A percentile compares a stretch with the other conserved stretches of the same genome.
Conservation (phyloP, 2,797 vertebrate genomes). For the Lagocephalus sceleratus region DNA sequence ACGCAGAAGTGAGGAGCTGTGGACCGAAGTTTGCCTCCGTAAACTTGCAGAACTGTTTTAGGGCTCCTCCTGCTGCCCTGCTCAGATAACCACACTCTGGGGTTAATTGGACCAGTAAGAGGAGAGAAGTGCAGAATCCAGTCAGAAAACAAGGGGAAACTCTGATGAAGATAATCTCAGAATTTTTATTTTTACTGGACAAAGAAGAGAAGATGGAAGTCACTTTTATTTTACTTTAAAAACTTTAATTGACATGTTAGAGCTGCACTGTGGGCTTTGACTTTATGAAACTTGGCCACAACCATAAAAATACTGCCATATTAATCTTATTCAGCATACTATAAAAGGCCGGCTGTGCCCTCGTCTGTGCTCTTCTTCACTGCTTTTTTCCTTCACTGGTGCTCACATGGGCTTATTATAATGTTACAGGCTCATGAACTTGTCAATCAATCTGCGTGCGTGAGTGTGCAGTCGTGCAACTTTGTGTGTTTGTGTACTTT, state of each 20-base stretch:
- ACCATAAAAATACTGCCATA: too few relatives aligned
- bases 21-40: slow-evolving; percentile 18
- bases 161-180: too few relatives aligned
- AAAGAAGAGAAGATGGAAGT: too few relatives aligned
- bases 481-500: slow-evolving; percentile 2
- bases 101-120: slow-evolving; percentile 26
- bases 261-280: too few relatives aligned
- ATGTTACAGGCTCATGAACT: slow-evolving; percentile 55
- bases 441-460: slow-evolving; percentile 42
- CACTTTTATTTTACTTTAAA: too few relatives aligned
- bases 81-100: slow-evolving; percentile 58
- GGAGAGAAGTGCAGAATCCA: background rate
- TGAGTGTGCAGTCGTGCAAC: slow-evolving; percentile 1
- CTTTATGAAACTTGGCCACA: too few relatives aligned
- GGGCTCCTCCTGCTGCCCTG: slow-evolving; percentile 72
- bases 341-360: background rate
- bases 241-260: too few relatives aligned
- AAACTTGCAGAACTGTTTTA: slow-evolving; percentile 42
- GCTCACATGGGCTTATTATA: slow-evolving; percentile 57
- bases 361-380: background rate
- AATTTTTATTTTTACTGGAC: too few relatives aligned
- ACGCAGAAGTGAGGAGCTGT: background rate
- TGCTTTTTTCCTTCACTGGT: slow-evolving; percentile 1
- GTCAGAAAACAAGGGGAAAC: too few relatives aligned
- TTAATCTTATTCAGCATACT: too few relatives aligned